Base-by-base conservation (phyloP, 30 jellyfish, hydroid and myxozoan species). In the Aurelia coerulea region DNA sequence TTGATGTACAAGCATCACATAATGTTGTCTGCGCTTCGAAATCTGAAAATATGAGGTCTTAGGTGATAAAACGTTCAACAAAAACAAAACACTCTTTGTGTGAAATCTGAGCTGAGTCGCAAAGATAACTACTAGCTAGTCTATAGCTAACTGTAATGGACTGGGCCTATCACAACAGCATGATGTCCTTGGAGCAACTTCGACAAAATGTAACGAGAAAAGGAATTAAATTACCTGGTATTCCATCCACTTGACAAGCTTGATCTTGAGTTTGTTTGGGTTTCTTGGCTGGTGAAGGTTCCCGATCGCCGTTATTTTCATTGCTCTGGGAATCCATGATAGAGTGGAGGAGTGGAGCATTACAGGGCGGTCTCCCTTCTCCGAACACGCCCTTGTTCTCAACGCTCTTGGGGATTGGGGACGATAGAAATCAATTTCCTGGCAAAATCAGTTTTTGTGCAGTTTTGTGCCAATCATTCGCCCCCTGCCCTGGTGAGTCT, bases 1-100 rank as follows among this genome's bases (percentile, higher is more conserved):
- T 89, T 29, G 97, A 89, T 19, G 97, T 89, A 73, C 97, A 89
- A 41, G 97, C 97, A 89, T 89, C 97, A 80, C 97, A 89, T 23
- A 73, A 58, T 29, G 97, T 79, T 74, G 78, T 84, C 78, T 73
- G 87, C 73, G 88, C 72, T 67, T 73, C 73, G 29, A 84, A 73
- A 84, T 78, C 84, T 59, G 63, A 75, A 74, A 74, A 70, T 32
- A 35, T 63, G 12, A 34, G 15, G 62, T 10, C 29, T 75, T 14
- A 16, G 64, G 10, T 75, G 35, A 54, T 7, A 19, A 75, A 16
- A 8, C 6, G 2, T 3, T 56, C 37, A 68, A 23, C 54, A 7
- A 39, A 9, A 31, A 19, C 53, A 52, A 68, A 18, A 56, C 49
- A 51, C 68, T 29, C 65, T 16, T 29, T 8, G 37, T 37, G 34